These are phyloP conservation scores for Carduelis carduelis DNA, from an alignment of 2,797 vertebrate genomes.

Conservation along the genomic window DNA sequence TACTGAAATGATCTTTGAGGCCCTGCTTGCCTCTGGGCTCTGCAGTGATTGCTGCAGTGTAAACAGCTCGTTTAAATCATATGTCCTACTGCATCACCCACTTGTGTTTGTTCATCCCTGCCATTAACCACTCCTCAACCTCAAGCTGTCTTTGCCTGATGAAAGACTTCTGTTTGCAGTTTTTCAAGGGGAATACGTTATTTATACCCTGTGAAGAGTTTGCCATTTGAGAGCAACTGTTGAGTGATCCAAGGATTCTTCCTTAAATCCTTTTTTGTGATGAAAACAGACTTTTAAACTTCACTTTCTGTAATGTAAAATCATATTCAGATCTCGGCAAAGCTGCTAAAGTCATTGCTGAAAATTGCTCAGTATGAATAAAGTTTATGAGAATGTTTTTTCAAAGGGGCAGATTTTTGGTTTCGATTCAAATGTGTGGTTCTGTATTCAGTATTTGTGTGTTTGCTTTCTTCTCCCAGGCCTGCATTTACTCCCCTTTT, in stretches of 20 bases:
- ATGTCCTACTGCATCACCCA: background rate
- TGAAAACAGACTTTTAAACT: background rate
- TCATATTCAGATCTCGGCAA: background rate
- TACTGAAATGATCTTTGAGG: background rate
- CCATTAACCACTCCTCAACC: background rate
- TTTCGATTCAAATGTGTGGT: background rate
- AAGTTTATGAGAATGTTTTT: background rate
- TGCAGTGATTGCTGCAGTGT: background rate
- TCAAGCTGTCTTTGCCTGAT: background rate
- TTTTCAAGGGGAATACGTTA: background rate
- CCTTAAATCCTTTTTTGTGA: background rate
- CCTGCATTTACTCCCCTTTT: conserved; percentile 12
- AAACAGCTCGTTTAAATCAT: background rate
- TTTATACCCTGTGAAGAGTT: background rate
- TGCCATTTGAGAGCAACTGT: background rate
- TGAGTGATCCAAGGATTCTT: background rate
- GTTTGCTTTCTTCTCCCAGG: conserved; percentile 2
- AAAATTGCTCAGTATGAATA: background rate
- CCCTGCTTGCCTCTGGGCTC: background rate
- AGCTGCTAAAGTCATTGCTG: background rate
- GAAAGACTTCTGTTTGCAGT: background rate
- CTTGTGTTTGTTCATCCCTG: background rate
- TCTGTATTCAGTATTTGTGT: conserved; percentile 7
- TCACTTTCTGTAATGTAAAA: background rate
- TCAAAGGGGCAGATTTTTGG: background rate